Conservation (phyloP, 2,888 invertebrate species). For the Chouioia cunea region DNA sequence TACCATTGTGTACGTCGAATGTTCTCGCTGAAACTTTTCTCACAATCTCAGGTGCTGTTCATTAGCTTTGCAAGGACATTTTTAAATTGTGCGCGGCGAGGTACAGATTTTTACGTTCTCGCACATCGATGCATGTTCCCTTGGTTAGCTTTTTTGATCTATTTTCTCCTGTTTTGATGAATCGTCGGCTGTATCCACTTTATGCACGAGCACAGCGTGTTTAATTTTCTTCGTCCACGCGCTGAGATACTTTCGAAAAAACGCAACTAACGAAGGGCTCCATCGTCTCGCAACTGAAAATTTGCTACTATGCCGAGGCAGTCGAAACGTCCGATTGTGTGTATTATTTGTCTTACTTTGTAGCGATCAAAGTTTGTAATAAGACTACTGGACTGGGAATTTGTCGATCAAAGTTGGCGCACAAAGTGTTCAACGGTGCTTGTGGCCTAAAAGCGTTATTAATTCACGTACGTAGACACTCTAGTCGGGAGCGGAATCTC, state of each 20-base stretch:
- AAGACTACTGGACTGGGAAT: background rate
- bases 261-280: background rate
- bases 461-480: constrained; percentile 1
- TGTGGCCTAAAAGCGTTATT: constrained; percentile 34
- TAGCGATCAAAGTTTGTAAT: constrained; percentile 4
- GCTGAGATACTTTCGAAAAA: constrained; percentile 9
- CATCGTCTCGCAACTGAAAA: constrained; percentile 11
- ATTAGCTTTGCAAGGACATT: constrained; percentile 23
- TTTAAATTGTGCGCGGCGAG: constrained; percentile 24
- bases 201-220: constrained; percentile 1
- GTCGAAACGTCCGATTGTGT: too few species aligned
- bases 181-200: constrained; percentile 3
- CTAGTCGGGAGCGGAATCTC: constrained; percentile 14
- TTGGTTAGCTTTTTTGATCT: background rate
- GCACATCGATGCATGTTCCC: constrained; percentile 30
- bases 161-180: background rate
- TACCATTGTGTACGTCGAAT: constrained; percentile 11
- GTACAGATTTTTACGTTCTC: constrained; percentile 26
- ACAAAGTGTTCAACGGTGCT: constrained; percentile 36
- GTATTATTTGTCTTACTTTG: background rate
- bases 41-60: constrained; percentile 33
- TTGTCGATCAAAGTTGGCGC: background rate
- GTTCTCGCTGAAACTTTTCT: constrained; percentile 10
- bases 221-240: constrained; percentile 15
- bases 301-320: background rate